Evolutionary conservation across 2,797 vertebrate genomes (phyloP).

Genomic region (Acrossocheilus fasciatus): DNA sequence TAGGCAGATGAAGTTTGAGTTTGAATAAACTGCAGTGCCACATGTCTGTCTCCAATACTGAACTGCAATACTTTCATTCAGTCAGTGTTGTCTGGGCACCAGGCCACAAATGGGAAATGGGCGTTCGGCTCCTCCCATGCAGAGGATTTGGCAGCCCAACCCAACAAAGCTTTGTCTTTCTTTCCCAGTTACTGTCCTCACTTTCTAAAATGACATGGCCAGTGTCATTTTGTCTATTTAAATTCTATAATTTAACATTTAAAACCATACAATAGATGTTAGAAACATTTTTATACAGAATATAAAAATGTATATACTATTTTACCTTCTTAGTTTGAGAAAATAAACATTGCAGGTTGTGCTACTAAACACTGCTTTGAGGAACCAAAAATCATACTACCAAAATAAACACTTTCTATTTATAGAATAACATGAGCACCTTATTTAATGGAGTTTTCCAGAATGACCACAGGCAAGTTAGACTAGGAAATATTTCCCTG

Average conservation of each 20-base stretch:
- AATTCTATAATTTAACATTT: not conserved
- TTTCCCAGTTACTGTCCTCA: not conserved
- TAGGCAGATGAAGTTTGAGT: not conserved
- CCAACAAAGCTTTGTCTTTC: not conserved
- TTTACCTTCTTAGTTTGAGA: not conserved
- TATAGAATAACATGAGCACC: not conserved
- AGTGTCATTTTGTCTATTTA: not conserved
- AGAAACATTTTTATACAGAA: constrained; percentile 3
- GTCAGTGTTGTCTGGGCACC: constrained; percentile 25
- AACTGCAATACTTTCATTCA: not conserved
- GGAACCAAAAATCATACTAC: not conserved
- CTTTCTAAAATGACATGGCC: not conserved
- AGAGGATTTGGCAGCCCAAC: constrained; percentile 12
- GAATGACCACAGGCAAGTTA: not conserved
- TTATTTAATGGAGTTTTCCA: not conserved
- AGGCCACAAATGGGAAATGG: not conserved
- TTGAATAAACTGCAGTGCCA: constrained; percentile 15
- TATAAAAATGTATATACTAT: not conserved
- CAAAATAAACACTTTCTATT: not conserved
- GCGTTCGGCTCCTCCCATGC: constrained; percentile 14
- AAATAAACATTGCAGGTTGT: not conserved
- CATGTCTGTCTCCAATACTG: constrained; percentile 7
- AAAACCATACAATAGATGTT: constrained; percentile 3
- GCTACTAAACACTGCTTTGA: constrained; percentile 4
- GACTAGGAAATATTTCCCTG: not conserved